Evolutionary conservation across 2,113 vertebrate species (phyloP).

Genomic region (Haliaeetus leucogaster): DNA sequence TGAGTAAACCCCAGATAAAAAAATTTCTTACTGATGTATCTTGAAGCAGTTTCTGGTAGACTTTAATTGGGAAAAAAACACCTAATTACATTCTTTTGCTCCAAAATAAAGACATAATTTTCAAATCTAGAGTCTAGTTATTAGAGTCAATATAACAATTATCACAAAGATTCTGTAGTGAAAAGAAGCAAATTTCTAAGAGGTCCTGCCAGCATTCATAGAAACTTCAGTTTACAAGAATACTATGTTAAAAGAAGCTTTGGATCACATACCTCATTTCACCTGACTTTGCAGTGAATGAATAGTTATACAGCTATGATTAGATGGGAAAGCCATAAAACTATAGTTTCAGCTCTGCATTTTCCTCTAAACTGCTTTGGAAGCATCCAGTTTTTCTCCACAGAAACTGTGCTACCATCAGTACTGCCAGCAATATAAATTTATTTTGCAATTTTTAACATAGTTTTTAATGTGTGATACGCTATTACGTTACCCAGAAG

Average conservation of each 20-base stretch:
- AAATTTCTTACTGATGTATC: neutral
- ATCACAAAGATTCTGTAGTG: neutral
- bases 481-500: neutral
- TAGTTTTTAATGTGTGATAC: rapidly evolving
- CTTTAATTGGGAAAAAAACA: neutral
- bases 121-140: neutral
- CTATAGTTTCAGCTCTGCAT: neutral
- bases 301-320: rapidly evolving
- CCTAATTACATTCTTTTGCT: neutral
- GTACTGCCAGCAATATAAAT: neutral
- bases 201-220: neutral
- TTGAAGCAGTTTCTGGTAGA: neutral
- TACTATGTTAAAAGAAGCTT: neutral
- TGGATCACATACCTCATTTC: neutral
- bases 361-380: neutral
- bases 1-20: neutral
- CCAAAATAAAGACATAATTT: neutral
- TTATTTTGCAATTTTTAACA: neutral
- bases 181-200: neutral
- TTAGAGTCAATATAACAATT: neutral
- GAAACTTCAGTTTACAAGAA: neutral
- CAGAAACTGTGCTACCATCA: neutral
- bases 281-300: neutral
- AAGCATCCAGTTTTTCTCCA: neutral
- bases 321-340: neutral